Evolutionary conservation across 2,113 vertebrate genomes (phyloP).

Genomic region (Callaeas wilsoni): DNA sequence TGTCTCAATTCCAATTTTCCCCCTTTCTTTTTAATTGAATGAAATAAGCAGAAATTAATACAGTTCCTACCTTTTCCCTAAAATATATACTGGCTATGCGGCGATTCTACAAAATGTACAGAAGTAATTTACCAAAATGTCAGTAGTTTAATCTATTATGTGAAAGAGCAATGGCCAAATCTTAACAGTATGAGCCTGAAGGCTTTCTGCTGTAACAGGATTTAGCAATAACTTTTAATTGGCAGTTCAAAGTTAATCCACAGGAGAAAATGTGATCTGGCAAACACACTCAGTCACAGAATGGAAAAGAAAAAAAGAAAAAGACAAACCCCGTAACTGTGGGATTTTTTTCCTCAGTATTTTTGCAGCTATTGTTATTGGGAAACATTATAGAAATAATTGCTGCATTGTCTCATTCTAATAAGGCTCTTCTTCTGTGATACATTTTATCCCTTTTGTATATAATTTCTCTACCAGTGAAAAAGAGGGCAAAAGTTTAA

Average conservation of each 20-base stretch:
- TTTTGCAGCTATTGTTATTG: neutral
- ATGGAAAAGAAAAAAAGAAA: neutral
- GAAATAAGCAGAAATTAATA: neutral
- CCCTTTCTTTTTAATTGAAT: neutral
- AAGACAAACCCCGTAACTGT: neutral
- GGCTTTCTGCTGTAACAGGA: conserved; percentile 61
- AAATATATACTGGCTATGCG: neutral
- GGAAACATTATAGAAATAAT: neutral
- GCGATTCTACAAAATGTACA: neutral
- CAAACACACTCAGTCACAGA: conserved; percentile 20
- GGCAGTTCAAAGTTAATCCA: conserved; percentile 65
- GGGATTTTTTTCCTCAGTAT: neutral
- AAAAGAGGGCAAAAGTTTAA: neutral
- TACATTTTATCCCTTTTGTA: neutral
- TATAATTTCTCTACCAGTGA: neutral
- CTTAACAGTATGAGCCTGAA: conserved; percentile 28
- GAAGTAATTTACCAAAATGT: neutral
- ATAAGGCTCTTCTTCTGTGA: neutral
- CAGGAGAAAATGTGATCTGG: conserved; percentile 32
- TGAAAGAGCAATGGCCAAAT: neutral
- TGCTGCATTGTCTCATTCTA: neutral
- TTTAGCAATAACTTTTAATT: conserved; percentile 69
- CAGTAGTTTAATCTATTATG: neutral
- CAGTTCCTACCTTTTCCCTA: neutral
- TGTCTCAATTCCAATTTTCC: neutral